Conservation (phyloP, 2,113 vertebrate genomes). For the Bungarus multicinctus region DNA sequence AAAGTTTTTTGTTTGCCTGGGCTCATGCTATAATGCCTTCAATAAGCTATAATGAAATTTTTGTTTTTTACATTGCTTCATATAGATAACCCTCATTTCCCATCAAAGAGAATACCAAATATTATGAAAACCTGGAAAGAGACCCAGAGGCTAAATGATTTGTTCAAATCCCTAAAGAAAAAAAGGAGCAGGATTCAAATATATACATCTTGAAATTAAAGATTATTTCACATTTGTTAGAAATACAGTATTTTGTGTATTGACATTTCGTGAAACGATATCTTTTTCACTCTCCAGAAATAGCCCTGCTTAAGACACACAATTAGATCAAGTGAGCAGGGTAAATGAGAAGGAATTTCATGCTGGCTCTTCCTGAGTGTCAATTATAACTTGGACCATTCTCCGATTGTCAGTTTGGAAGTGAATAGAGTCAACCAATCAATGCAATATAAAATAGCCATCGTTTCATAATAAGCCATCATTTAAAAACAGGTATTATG, state of each 20-base stretch:
- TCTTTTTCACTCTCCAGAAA: background rate
- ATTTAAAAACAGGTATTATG: background rate
- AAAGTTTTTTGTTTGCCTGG: background rate
- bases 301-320: background rate
- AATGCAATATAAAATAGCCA: background rate
- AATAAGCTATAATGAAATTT: background rate
- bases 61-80: background rate
- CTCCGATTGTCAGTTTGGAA: background rate
- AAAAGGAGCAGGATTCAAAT: background rate
- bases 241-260: background rate
- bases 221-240: background rate
- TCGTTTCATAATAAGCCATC: background rate
- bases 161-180: background rate
- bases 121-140: background rate
- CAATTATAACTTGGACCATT: background rate
- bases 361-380: background rate
- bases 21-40: background rate
- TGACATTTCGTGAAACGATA: background rate
- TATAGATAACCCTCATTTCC: slow-evolving; percentile 10
- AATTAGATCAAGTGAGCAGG: background rate
- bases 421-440: background rate
- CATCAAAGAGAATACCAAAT: background rate
- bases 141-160: background rate
- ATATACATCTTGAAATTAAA: background rate
- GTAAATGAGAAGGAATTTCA: background rate